phyloP scores from a whole-genome alignment of 2,888 invertebrate species.

The Schizaphis graminum region DNA sequence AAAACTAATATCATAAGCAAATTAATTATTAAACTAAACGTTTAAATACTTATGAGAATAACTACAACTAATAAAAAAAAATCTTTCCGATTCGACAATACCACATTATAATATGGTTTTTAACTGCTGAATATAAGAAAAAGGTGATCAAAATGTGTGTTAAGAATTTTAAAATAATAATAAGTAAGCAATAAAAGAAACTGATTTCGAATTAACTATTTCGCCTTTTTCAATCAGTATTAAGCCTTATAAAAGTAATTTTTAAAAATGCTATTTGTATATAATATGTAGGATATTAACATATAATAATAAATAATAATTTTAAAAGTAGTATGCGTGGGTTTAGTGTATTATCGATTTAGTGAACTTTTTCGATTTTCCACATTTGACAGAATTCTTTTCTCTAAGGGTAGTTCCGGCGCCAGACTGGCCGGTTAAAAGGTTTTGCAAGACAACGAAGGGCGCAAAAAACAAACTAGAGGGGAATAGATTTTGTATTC shows the following conservation, averaged over 20 bases:
- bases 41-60: background rate
- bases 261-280: background rate
- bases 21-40: background rate
- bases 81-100: background rate
- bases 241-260: background rate
- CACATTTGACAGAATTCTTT: conserved; percentile 7
- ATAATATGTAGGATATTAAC: background rate
- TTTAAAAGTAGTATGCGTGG: background rate
- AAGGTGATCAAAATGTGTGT: background rate
- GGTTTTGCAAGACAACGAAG: conserved; percentile 56
- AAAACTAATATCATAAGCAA: background rate
- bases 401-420: conserved; percentile 41
- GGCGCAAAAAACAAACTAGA: conserved; percentile 31
- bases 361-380: conserved; percentile 22
- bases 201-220: background rate
- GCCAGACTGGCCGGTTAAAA: conserved; percentile 63
- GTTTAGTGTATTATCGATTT: background rate
- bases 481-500: conserved; percentile 48
- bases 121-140: background rate
- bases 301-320: background rate
- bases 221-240: background rate
- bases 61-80: background rate
- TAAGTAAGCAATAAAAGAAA: background rate
- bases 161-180: background rate
- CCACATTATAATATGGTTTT: background rate